These are phyloP conservation scores for Sepioteuthis lessoniana DNA, from an alignment of 2,888 invertebrate genomes.

Conservation along the genomic window DNA sequence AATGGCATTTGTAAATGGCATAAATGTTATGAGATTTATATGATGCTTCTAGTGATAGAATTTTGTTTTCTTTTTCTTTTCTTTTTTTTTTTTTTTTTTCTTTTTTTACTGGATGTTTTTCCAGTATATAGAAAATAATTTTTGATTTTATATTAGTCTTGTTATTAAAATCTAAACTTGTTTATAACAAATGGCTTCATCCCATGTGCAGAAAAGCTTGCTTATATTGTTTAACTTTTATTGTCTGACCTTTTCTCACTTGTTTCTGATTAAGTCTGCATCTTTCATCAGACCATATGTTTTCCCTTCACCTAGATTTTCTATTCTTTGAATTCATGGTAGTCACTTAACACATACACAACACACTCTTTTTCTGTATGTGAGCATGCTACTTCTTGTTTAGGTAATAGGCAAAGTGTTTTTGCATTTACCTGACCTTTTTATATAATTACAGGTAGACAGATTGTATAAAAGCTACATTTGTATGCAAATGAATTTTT, in stretches of 20 bases:
- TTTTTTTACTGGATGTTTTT: neutral
- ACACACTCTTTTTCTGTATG: no score
- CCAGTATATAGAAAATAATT: no score
- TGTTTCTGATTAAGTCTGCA: neutral
- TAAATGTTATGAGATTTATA: no score
- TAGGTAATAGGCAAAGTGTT: neutral
- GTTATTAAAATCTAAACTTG: neutral
- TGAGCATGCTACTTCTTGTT: neutral
- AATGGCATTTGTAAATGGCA: no score
- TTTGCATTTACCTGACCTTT: neutral
- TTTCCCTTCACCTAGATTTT: neutral
- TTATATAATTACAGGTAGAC: neutral
- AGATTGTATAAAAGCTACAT: neutral
- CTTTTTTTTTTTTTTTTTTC: no score
- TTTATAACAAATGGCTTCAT: neutral
- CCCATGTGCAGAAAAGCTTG: neutral
- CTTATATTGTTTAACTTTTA: neutral
- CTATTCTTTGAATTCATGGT: no score
- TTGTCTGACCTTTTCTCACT: neutral
- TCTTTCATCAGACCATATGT: neutral
- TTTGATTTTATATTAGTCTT: neutral
- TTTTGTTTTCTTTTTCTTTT: no score
- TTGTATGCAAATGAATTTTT: neutral
- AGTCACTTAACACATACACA: no score
- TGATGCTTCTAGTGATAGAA: neutral